Base-by-base conservation (phyloP, 2,888 invertebrate species). In the Belgica antarctica region DNA sequence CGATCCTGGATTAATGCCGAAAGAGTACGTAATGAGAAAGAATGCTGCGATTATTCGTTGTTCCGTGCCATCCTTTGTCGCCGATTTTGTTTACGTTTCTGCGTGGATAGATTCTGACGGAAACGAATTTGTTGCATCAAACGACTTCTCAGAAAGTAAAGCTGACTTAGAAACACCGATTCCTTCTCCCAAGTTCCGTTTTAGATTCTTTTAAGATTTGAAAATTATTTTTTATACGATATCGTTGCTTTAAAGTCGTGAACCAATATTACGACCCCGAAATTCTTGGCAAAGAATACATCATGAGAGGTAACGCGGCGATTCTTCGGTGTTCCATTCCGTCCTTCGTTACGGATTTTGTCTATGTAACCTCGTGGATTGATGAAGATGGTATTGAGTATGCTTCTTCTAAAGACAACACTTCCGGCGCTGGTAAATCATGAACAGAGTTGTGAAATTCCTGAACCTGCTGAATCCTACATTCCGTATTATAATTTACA, bases 251-350 rank as follows among this genome's bases (percentile, higher is more conserved):
- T 46, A 17, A 85, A 94, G 93, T 93, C 78, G 92, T 94, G 71
- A 89, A 90, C 77, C 92, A 94, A 81, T 90, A 88, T 79, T 94
- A 92, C 80, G 91, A 92, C 80, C 89, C 91, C 47, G 92, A 93
- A 82, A 89, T 90, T 74, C 90, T 92, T 74, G 92, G 92, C 73
- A 87, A 87, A 74, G 93, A 93, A 78, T 92, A 93, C 81, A 92
- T 93, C 46, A 93, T 94, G 75, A 85, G 89, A 74, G 92, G 93
- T 66, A 94, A 94, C 78, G 88, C 92, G 28, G 93, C 92, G 10
- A 89, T 93, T 71, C 82, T 94, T 59, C 92, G 92, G 80, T 94
- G 93, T 82, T 92, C 90, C 76, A 92, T 94, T 76, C 93, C 94
- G 27, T 91, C 91, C 73, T 94, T 93, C 79, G 92, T 93, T 71